These are phyloP conservation scores for Luperina testacea DNA, from an alignment of 2,888 invertebrate species.

Conservation along the genomic window DNA sequence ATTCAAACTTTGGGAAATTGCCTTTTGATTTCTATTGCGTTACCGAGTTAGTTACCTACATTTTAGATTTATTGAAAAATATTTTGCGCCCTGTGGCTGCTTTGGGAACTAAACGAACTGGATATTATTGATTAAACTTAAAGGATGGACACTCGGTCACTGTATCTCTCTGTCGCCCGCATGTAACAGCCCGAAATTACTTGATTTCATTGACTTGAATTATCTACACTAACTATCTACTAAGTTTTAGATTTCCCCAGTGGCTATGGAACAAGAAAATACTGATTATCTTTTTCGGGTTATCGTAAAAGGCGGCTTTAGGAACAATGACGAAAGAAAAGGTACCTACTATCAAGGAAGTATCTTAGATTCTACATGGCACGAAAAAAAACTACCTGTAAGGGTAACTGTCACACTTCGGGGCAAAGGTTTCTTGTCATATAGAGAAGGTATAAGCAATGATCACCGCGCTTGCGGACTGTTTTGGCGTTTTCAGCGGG, in stretches of 20 bases:
- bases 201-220: constrained; percentile 3
- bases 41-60: neutral
- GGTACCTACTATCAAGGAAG: neutral
- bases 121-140: constrained; percentile 23
- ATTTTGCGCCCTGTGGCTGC: neutral
- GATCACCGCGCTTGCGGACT: neutral
- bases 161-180: neutral
- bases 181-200: neutral
- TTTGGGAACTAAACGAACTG: neutral
- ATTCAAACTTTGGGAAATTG: constrained; percentile 29
- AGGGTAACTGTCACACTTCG: no score
- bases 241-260: neutral
- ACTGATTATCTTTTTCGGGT: neutral
- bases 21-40: constrained; percentile 21
- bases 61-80: constrained; percentile 11
- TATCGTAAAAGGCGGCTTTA: no score
- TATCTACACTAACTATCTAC: neutral
- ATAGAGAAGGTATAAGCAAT: neutral
- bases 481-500: neutral
- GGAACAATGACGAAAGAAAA: neutral
- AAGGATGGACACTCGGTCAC: neutral
- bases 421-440: neutral
- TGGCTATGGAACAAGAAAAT: neutral
- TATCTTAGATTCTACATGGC: no score
- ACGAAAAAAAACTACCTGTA: neutral